Base-by-base conservation (phyloP, 30 jellyfish, hydroid and myxozoan genomes). In the Turritopsis rubra region DNA sequence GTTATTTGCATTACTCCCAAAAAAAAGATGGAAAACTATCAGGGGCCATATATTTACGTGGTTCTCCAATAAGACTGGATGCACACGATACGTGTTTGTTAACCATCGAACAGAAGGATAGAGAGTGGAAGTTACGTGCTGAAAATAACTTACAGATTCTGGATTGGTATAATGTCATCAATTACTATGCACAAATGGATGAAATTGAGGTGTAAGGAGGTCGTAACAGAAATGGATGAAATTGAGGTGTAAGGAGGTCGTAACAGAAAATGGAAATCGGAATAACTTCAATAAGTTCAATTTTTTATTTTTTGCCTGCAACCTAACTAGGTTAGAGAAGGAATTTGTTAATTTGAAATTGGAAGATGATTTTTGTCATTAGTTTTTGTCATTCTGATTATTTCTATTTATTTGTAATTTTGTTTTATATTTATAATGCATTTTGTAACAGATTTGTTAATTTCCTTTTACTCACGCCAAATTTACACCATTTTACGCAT, bases 101-200 rank as follows among this genome's bases (percentile, higher is more conserved):
- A 17, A 52, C 81, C 29, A 85, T 92, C 52, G 91, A 87, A 68
- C 73, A 84, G 30, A 96, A 92, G 52, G 92, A 87, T 54, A 79
- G 95, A 22, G 96, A 80, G 26, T 88, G 96, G 96, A 84, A 80
- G 84, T 85, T 92, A 81, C 74, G 84, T 65, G 96, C 94, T 71
- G 92, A 81, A 24, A 80, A 86, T 1, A 84, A 84, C 7, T 41
- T 72, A 1, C 96, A 92, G 8, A 92, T 91, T 7, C 78, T 60
- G 27, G 90, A 84, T 7, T 92, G 98, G 98, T 89, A 81, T 52
- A 88, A 92, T 16, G 76, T 88, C 16, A 25, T 92, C 80, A 21
- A 78, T 86, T 73, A 84, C 72, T 92, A 71, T 88, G 89, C 96
- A 20, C 52, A 80, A 80, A 53, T 19, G 60, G 87, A 80, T 52